Percentiles rank a stretch among this genome's conserved stretches.
phyloP scores from a whole-genome alignment of 2,888 invertebrate genomes.

The Oligia strigilis region DNA sequence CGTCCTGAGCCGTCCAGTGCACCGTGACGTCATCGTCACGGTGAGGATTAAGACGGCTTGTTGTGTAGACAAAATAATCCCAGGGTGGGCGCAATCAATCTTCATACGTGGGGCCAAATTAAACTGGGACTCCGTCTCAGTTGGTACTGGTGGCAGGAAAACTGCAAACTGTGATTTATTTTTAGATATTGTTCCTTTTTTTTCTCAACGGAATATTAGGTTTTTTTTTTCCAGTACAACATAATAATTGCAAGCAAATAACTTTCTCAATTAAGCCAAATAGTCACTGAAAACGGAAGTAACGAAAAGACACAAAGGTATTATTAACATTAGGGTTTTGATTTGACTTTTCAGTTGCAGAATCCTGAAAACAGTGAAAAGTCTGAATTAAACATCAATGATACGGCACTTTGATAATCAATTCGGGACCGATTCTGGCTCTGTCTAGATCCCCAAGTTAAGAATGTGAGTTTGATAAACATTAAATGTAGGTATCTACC shows the following conservation, averaged over 20 bases:
- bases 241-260: no score
- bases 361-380: background rate
- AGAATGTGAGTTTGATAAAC: background rate
- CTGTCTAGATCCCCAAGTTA: background rate
- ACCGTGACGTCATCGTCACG: conserved; percentile 69
- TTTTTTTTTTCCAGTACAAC: background rate
- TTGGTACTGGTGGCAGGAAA: conserved; percentile 71
- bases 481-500: background rate
- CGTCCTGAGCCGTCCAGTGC: conserved; percentile 77
- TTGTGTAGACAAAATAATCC: conserved; percentile 84
- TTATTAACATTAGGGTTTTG: background rate
- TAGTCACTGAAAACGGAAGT: background rate
- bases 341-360: background rate
- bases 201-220: no score
- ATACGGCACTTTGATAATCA: background rate
- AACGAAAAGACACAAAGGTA: background rate
- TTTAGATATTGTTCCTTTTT: conserved; percentile 11
- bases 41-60: conserved; percentile 68
- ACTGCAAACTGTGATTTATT: conserved; percentile 20
- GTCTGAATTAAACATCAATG: background rate
- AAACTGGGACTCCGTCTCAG: conserved; percentile 70
- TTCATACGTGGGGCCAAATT: conserved; percentile 83
- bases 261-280: no score
- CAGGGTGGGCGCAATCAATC: conserved; percentile 86
- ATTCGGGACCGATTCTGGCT: background rate